phyloP scores from a whole-genome alignment of 2,113 vertebrate genomes.

The Turdus rufiventris region DNA sequence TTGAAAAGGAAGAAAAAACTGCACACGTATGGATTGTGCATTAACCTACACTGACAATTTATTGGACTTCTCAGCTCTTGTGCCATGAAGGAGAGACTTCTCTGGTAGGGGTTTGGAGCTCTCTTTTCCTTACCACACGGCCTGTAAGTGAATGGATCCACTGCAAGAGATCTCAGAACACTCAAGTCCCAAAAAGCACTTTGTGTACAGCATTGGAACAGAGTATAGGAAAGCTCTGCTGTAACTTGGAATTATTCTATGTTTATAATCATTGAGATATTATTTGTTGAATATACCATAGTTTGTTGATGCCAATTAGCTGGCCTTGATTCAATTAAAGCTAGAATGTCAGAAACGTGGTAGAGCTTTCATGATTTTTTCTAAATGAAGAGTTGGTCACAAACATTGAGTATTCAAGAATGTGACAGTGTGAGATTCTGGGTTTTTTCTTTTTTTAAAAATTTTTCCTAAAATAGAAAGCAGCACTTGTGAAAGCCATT shows the following conservation, averaged over 20 bases:
- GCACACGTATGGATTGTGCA: accelerated
- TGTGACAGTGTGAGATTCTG: not conserved
- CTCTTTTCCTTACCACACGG: accelerated
- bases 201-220: not conserved
- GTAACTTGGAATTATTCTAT: not conserved
- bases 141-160: not conserved
- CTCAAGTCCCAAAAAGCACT: not conserved
- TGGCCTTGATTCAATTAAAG: not conserved
- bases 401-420: not conserved
- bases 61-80: not conserved
- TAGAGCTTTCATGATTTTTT: not conserved
- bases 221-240: not conserved
- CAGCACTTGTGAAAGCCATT: not conserved
- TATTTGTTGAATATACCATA: not conserved
- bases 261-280: not conserved
- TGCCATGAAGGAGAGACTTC: not conserved
- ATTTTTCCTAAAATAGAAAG: not conserved
- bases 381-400: not conserved
- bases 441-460: not conserved
- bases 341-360: not conserved
- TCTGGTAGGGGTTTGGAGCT: not conserved
- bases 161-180: not conserved
- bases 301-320: not conserved
- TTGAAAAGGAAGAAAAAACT: not conserved
- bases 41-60: not conserved